A percentile compares a stretch with the other conserved stretches of the same genome.
phyloP scores from a whole-genome alignment of 2,113 vertebrate genomes.

The Willisornis vidua region DNA sequence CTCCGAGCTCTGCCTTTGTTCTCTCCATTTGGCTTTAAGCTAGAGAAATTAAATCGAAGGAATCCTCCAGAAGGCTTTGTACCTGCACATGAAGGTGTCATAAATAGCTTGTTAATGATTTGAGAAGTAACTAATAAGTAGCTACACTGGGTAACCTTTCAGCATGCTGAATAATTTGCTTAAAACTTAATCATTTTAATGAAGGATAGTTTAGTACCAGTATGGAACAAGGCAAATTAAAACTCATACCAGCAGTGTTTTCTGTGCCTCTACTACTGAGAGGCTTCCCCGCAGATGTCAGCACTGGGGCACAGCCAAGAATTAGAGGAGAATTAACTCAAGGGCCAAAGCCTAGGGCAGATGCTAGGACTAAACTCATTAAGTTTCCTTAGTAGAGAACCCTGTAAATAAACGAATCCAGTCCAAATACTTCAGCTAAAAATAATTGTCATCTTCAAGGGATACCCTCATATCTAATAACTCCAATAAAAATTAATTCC shows the following conservation, averaged over 20 bases:
- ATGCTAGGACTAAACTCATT: not conserved
- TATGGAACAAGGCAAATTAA: not conserved
- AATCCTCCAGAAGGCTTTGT: constrained; percentile 55
- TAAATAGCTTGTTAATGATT: constrained; percentile 40
- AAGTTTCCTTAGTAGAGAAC: not conserved
- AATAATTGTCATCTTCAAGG: not conserved
- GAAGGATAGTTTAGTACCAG: not conserved
- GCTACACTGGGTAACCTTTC: constrained; percentile 46
- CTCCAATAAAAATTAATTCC: not conserved
- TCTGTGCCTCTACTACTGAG: rapidly evolving
- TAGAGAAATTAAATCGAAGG: constrained; percentile 45
- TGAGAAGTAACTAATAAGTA: constrained; percentile 41
- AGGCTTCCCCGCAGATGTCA: not conserved
- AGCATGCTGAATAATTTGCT: constrained; percentile 5
- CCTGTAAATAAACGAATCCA: not conserved
- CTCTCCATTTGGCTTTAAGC: constrained; percentile 11
- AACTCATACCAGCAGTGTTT: not conserved
- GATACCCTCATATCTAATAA: not conserved
- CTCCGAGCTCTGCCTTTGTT: constrained; percentile 42
- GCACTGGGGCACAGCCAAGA: not conserved
- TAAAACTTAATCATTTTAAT: not conserved
- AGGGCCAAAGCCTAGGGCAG: not conserved
- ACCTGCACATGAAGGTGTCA: constrained; percentile 41
- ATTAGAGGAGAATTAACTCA: not conserved
- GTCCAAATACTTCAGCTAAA: not conserved